Evolutionary conservation across 2,113 vertebrate genomes (phyloP).

Genomic region (Lamprologus sp.): DNA sequence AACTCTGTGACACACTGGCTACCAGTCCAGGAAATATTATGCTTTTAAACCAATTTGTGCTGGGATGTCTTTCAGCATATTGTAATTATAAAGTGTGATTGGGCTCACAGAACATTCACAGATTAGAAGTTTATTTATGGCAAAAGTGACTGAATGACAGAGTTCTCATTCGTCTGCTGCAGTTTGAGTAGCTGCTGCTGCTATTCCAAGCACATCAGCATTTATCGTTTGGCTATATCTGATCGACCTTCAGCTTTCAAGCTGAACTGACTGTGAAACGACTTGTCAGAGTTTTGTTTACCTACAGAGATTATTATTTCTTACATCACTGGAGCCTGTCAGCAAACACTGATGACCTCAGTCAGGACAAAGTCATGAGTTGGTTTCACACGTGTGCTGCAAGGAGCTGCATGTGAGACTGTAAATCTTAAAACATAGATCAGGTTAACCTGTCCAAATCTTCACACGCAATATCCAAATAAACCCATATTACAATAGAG

Average conservation of each 20-base stretch:
- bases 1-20: not conserved
- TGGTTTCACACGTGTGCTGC: not conserved
- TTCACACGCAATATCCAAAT: not conserved
- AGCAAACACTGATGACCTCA: not conserved
- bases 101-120: not conserved
- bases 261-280: not conserved
- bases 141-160: not conserved
- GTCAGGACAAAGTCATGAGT: not conserved
- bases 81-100: not conserved
- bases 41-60: not conserved
- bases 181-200: not conserved
- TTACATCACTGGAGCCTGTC: not conserved
- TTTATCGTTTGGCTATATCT: not conserved
- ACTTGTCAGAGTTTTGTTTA: not conserved
- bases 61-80: not conserved
- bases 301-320: not conserved
- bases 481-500: not conserved
- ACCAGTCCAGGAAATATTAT: not conserved
- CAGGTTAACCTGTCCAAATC: not conserved
- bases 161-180: not conserved
- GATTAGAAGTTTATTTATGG: not conserved
- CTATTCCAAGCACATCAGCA: not conserved
- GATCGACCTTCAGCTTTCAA: not conserved
- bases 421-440: not conserved
- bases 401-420: not conserved